Evolutionary conservation across 1,140 invertebrate genomes (phyloP).

Genomic region (Drosophila sproati): DNA sequence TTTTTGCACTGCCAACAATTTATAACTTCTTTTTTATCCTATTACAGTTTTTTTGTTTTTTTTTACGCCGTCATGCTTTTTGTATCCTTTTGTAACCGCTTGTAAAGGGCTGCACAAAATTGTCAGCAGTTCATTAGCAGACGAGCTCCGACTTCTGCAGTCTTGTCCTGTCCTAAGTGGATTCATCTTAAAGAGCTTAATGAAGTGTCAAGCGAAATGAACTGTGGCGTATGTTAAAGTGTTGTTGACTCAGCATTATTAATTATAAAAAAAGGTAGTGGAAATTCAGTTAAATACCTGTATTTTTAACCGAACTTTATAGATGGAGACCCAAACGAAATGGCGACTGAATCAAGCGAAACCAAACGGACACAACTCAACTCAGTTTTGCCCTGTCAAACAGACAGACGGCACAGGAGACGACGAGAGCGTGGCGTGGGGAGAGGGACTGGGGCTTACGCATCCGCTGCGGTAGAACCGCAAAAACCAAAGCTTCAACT

Average conservation of each 20-base stretch:
- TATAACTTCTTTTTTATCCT: slow-evolving; percentile 17
- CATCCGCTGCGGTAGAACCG: slow-evolving; percentile 75
- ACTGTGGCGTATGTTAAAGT: background rate
- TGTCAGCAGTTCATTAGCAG: slow-evolving; percentile 79
- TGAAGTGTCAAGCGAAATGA: slow-evolving; percentile 31
- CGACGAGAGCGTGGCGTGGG: background rate
- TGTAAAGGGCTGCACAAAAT: slow-evolving; percentile 77
- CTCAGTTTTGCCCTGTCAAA: background rate
- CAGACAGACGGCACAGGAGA: background rate
- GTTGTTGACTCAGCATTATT: slow-evolving; percentile 1
- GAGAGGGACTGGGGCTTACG: slow-evolving; percentile 21
- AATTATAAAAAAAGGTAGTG: background rate
- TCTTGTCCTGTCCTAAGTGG: background rate
- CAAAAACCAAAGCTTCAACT: slow-evolving; percentile 83
- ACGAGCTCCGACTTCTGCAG: slow-evolving; percentile 6
- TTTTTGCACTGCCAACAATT: slow-evolving; percentile 62
- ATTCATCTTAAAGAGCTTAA: slow-evolving; percentile 39
- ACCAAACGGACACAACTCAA: background rate
- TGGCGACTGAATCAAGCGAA: slow-evolving; percentile 1
- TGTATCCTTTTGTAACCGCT: slow-evolving; percentile 75
- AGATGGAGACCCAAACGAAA: background rate
- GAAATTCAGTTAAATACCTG: slow-evolving; percentile 3
- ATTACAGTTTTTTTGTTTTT: slow-evolving; percentile 16
- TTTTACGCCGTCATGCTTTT: slow-evolving; percentile 40
- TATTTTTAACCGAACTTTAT: background rate